These are phyloP conservation scores for Chondrosia reniformis DNA, from an alignment of 37 sponge, comb jelly and placozoan species.

Conservation along the genomic window DNA sequence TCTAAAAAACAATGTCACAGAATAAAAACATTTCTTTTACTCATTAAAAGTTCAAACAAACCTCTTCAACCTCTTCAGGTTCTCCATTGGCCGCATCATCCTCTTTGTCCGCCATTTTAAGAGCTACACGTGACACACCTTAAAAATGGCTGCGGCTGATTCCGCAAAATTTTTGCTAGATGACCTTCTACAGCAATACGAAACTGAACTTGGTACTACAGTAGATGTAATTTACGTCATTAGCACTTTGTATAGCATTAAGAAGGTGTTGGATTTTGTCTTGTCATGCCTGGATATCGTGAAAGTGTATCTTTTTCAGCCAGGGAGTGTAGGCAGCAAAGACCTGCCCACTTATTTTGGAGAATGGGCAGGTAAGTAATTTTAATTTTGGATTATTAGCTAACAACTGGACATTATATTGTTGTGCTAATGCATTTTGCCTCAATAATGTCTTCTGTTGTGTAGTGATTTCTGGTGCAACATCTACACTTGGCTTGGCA, in stretches of 20 bases:
- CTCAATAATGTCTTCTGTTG: not conserved
- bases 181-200: slow-evolving; percentile 21
- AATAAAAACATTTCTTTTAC: not conserved
- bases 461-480: slow-evolving; percentile 67
- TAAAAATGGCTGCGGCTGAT: slow-evolving; percentile 40
- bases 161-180: slow-evolving; percentile 27
- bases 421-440: not conserved
- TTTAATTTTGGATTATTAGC: not conserved
- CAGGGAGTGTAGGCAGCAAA: slow-evolving; percentile 1
- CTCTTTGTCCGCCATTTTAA: too few relatives aligned
- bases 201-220: not conserved
- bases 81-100: not conserved
- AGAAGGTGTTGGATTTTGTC: not conserved
- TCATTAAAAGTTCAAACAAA: not conserved
- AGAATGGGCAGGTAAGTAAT: slow-evolving; percentile 60
- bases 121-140: too few relatives aligned
- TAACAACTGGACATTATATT: not conserved
- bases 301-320: slow-evolving; percentile 46
- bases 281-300: not conserved
- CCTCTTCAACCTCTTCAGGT: not conserved
- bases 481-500: slow-evolving; percentile 65
- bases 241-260: slow-evolving; percentile 41
- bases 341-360: slow-evolving; percentile 41
- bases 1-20: too few relatives aligned
- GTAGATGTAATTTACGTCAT: slow-evolving; percentile 37